phyloP scores from a whole-genome alignment of 2,113 vertebrate genomes.

The Rhinopomastus cyanomelas region DNA sequence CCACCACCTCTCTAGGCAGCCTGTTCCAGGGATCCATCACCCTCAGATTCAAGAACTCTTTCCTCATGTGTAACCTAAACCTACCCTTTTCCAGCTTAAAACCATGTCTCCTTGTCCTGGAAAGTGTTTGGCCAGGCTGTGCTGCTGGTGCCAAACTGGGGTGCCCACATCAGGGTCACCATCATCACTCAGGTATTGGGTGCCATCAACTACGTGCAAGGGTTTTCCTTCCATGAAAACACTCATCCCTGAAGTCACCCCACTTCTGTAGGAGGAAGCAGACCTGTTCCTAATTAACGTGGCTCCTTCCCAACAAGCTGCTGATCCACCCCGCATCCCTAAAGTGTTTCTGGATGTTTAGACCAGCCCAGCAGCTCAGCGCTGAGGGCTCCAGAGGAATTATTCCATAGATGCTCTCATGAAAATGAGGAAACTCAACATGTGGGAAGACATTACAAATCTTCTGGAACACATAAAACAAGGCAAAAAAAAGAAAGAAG shows the following conservation, averaged over 20 bases:
- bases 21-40: no score
- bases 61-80: no score
- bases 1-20: no score
- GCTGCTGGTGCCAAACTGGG: neutral
- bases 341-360: neutral
- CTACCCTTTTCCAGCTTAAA: no score
- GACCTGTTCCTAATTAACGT: neutral
- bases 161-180: rapidly evolving
- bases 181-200: rapidly evolving
- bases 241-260: neutral
- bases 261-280: neutral
- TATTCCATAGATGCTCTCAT: conserved; percentile 31
- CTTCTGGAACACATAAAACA: conserved; percentile 53
- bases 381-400: conserved; percentile 23
- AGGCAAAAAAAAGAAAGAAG: neutral
- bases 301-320: neutral
- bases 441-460: conserved; percentile 59
- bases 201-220: neutral
- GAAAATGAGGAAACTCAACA: conserved; percentile 57
- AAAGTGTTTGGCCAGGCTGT: neutral
- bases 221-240: neutral
- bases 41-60: no score
- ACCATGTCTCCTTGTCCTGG: neutral
- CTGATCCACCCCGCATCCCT: neutral
- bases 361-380: neutral